Base-by-base conservation (phyloP, 1,140 invertebrate genomes). In the Melitaea cinxia region DNA sequence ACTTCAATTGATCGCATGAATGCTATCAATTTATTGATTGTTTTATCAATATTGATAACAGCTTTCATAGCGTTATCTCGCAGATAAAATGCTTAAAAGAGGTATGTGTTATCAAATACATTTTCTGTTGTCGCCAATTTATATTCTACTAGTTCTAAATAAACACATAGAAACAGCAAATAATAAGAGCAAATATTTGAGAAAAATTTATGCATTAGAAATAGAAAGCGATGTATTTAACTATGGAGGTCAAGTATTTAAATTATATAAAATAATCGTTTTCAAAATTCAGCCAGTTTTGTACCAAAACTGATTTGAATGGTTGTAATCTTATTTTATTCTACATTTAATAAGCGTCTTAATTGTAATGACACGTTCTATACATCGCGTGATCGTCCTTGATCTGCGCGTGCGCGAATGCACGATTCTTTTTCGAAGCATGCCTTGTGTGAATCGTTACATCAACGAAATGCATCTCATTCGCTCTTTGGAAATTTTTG, bases 301-400 rank as follows among this genome's bases (percentile, higher is more conserved):
- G 24, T 26, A 4, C 6, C 24, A 4, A 26, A 26, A 2, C 6
- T 26, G 24, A 26, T 6, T n/a, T 26, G 24, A 26, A 26, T 26
- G 1, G 37, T 17, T 42, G 10, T 47, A 28, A 57, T 37, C 4
- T 21, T 39, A 42, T 56, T 28, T 37, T 50, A 56, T 17, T 57
- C 62, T 50, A 37, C 24, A 64, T 64, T 67, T 67, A 65, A 65
- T 69, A 65, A 59, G 49, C 60, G 53, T 66, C 57, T 58, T 33
- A 67, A 68, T 65, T 59, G 53, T 75, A 70, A 66, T 61, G 55
- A 62, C 63, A 68, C 47, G 60, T 50, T 60, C 53, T 33, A 15
- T 24, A 30, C 65, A 54, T 76, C 66, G 74, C 81, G 77, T 83
- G 80, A 75, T 73, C 72, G 77, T 82, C 82, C 82, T 86, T 82